Evolutionary conservation across 2,797 vertebrate species (phyloP).

Genomic region (Neosilurus hyrtlii): DNA sequence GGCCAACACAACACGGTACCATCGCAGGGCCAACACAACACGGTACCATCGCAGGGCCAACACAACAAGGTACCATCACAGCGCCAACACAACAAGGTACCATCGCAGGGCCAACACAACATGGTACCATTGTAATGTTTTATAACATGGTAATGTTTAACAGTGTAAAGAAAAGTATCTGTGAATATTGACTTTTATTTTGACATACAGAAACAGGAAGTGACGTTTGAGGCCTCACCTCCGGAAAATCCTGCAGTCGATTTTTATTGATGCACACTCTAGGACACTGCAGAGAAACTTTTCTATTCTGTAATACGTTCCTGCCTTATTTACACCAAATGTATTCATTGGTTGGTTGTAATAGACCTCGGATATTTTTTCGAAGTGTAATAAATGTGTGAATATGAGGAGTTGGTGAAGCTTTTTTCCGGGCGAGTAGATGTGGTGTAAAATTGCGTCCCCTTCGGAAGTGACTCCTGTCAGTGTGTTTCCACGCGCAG

Average conservation of each 20-base stretch:
- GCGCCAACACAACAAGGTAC: too few relatives aligned
- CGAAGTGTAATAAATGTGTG: neutral
- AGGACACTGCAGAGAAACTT: neutral
- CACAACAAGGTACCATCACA: too few relatives aligned
- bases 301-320: neutral
- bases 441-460: constrained; percentile 26
- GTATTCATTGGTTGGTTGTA: too few relatives aligned
- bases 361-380: neutral
- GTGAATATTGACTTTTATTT: constrained; percentile 16
- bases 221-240: neutral
- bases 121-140: too few relatives aligned
- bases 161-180: neutral
- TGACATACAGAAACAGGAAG: constrained; percentile 10
- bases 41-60: too few relatives aligned
- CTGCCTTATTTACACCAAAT: neutral
- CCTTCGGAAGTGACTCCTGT: constrained; percentile 14
- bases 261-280: constrained; percentile 33
- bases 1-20: too few relatives aligned
- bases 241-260: constrained; percentile 23
- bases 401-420: neutral
- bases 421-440: neutral
- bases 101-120: too few relatives aligned
- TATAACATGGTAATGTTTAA: too few relatives aligned
- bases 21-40: too few relatives aligned
- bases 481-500: neutral